phyloP scores from a whole-genome alignment of 2,888 invertebrate genomes.

The Megastigmus dorsalis region DNA sequence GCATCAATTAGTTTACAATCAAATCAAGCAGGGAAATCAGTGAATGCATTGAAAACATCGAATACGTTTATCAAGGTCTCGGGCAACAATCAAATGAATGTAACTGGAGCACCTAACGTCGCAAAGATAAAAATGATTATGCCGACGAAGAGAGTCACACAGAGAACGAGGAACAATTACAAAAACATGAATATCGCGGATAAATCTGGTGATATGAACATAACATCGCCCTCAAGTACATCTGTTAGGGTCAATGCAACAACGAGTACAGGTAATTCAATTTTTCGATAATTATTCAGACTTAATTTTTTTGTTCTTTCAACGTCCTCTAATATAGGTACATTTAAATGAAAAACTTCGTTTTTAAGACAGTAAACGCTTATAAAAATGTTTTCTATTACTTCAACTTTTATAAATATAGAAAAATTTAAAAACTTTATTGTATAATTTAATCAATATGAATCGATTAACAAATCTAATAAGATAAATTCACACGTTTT shows the following conservation, averaged over 20 bases:
- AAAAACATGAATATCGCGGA: conserved; percentile 61
- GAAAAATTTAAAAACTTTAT: not conserved
- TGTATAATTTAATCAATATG: not conserved
- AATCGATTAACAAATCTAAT: no score
- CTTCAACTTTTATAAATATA: not conserved
- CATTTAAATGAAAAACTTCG: not conserved
- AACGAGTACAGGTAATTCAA: conserved; percentile 23
- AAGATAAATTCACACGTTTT: no score
- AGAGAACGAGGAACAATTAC: conserved; percentile 62
- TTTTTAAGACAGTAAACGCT: not conserved
- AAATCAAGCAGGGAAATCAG: conserved; percentile 32
- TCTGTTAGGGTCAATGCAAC: conserved; percentile 12
- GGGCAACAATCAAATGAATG: conserved; percentile 41
- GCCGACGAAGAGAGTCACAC: conserved; percentile 62
- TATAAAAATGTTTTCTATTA: not conserved
- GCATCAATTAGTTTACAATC: conserved; percentile 56
- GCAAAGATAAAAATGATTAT: conserved; percentile 66
- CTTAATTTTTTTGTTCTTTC: no score
- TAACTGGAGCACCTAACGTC: conserved; percentile 43
- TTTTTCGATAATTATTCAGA: not conserved
- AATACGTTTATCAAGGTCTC: conserved; percentile 49
- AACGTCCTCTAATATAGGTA: no score
- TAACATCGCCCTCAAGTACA: conserved; percentile 56
- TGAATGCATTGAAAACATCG: conserved; percentile 38
- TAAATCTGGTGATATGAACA: conserved; percentile 61